Evolutionary conservation across 1,140 invertebrate genomes (phyloP), one percentile per base, ranked within the genome.

Genomic region (Drosophila nigromelanica): DNA sequence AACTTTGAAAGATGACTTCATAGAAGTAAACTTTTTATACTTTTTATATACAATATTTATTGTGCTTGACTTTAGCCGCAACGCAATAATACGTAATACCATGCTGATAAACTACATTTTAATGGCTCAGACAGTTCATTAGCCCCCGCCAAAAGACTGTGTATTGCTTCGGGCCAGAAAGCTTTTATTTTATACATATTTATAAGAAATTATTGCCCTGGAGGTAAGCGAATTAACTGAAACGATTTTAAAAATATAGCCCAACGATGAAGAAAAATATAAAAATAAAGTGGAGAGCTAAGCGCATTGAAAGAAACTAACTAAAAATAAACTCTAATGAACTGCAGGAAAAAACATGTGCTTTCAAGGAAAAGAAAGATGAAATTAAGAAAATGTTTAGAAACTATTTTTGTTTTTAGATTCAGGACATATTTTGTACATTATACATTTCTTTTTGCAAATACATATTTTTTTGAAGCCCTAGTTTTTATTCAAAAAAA

Each of bases 71-170:
- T 45, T 21, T 21, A 18, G 27, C 45, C 18, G 11, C 15, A 24
- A 48, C 18, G 42, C 27, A 45, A 33, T 21, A 47, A 43, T 11
- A 18, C n/a, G 5, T 10, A 54, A 54, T 33, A 18, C 15, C 15
- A 33, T 43, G 58, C 59, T 70, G 58, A 62, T 55, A 55, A 62
- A 70, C 50, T 54, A 62, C 67, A 40, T 62, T 70, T 70, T 70
- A 70, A 69, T 61, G 40, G 66, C 58, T 12, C 30, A 5, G 24
- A 47, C 40, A 62, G 67, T 70, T 70, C 59, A 70, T 62, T 70
- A 62, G 67, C 67, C 59, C 40, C 45, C 37, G 58, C 39, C 11
- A 68, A 59, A 27, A 43, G 40, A 40, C 10, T 7, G 5, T 14
- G 5, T 18, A 24, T 37, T 4, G 24, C 61, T 15, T n/a, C 27